Conservation (phyloP, 2,797 vertebrate species). For the Adrianichthys oophorus region DNA sequence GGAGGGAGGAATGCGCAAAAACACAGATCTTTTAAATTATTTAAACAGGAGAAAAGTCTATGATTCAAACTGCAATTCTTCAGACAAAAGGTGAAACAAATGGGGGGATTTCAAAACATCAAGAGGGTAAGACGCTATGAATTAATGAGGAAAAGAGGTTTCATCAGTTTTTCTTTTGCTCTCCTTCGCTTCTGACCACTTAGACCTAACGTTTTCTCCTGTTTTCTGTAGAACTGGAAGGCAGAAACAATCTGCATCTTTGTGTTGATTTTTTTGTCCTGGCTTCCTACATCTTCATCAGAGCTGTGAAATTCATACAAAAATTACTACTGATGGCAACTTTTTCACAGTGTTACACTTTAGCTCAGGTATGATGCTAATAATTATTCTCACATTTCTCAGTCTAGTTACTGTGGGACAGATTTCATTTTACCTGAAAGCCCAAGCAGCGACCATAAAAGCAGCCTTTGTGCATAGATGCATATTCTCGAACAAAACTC, state of each 20-base stretch:
- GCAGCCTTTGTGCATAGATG: slow-evolving; percentile 91
- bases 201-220: slow-evolving; percentile 14
- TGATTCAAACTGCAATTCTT: slow-evolving; percentile 15
- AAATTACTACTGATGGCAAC: neutral
- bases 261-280: slow-evolving; percentile 8
- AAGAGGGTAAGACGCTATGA: slow-evolving; percentile 23
- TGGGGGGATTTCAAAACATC: slow-evolving; percentile 10
- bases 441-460: slow-evolving; percentile 94
- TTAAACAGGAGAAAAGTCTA: slow-evolving; percentile 2
- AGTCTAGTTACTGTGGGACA: neutral
- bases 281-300: too few relatives aligned
- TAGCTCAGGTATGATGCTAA: neutral
- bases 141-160: slow-evolving; percentile 25
- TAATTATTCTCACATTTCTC: neutral
- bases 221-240: slow-evolving; percentile 14
- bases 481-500: slow-evolving; percentile 85
- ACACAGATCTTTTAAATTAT: slow-evolving; percentile 17
- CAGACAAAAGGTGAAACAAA: slow-evolving; percentile 16
- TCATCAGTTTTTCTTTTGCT: slow-evolving; percentile 31
- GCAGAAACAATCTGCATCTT: neutral
- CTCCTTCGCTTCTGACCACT: slow-evolving; percentile 15
- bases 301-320: neutral
- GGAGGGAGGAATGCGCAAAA: slow-evolving; percentile 6
- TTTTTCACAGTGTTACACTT: neutral
- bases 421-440: slow-evolving; percentile 84